Evolutionary conservation across 2,797 vertebrate species (phyloP), one percentile per base, ranked within the genome.

Genomic region (Enteromius argenteus): DNA sequence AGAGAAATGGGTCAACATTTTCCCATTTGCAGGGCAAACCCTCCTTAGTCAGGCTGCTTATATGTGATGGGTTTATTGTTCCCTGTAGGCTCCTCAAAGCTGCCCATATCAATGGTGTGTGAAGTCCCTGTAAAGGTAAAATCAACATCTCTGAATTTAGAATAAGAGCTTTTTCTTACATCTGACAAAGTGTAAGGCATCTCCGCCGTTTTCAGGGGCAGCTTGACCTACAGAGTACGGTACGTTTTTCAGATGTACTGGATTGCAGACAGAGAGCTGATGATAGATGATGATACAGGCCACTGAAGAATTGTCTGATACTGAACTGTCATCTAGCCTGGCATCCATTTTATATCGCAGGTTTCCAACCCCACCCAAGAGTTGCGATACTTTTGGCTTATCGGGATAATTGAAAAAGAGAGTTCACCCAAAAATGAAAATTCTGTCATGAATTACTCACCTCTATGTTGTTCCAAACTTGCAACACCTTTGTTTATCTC

Each of bases 21-120:
- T 78, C 14, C 64, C 27, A 78, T 71, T 71, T 84, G 19, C 73
- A 37, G 64, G 66, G 35, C 67, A 84, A 79, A 35, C 19, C 23
- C 35, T 76, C 46, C 35, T 84, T 32, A 27, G 77, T 83, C 62
- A 46, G 62, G 7, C 62, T 84, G 64, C 51, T 71, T 78, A 58
- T 42, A 19, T 77, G 19, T 23, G 82, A 60, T 13, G 17, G 64
- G 27, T 78, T 84, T 60, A 84, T 69, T 84, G 19, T n/a, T 84
- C 64, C 74, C 74, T 44, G 37, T 37, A 32, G 74, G 17, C 8
- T 68, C 4, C 19, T 27, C 9, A 69, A 49, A 71, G 37, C 37
- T 56, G 62, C 21, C 81, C 35, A 46, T 69, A 32, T 62, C 6
- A 78, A 69, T 84, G 8, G 5, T 71, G 13, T 35, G 35, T 69